Evolutionary conservation across 2,113 vertebrate species (phyloP).

Genomic region (Penelope pileata): DNA sequence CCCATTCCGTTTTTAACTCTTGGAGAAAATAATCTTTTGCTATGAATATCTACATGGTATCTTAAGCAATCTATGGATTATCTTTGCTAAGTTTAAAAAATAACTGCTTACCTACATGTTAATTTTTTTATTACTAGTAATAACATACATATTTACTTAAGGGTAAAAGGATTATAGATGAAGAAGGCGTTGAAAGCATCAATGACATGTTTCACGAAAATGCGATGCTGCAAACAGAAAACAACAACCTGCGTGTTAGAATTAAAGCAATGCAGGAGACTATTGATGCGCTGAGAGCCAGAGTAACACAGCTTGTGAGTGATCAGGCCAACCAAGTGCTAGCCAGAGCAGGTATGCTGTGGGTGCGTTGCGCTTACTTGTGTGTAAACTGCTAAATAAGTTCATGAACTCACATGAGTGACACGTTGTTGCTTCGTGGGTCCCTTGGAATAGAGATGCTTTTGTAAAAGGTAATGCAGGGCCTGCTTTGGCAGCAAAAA

Average conservation of each 20-base stretch:
- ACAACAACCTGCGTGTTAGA: constrained; percentile 92
- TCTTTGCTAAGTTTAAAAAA: neutral
- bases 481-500: neutral
- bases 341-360: constrained; percentile 84
- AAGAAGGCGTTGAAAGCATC: constrained; percentile 93
- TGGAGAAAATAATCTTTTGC: neutral
- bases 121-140: neutral
- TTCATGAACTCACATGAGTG: neutral
- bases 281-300: constrained; percentile 85
- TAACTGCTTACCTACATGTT: neutral
- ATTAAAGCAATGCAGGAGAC: constrained; percentile 99
- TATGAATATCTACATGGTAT: neutral
- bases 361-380: accelerated
- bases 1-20: neutral
- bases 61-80: neutral
- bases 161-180: constrained; percentile 95
- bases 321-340: constrained; percentile 91
- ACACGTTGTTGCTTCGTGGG: neutral
- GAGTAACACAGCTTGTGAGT: constrained; percentile 90
- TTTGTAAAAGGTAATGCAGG: neutral
- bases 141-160: constrained; percentile 56
- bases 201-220: constrained; percentile 99
- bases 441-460: neutral
- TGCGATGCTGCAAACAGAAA: constrained; percentile 96
- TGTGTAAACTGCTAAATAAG: neutral